phyloP scores from a whole-genome alignment of 2,113 vertebrate species.

The Condylura cristata region DNA sequence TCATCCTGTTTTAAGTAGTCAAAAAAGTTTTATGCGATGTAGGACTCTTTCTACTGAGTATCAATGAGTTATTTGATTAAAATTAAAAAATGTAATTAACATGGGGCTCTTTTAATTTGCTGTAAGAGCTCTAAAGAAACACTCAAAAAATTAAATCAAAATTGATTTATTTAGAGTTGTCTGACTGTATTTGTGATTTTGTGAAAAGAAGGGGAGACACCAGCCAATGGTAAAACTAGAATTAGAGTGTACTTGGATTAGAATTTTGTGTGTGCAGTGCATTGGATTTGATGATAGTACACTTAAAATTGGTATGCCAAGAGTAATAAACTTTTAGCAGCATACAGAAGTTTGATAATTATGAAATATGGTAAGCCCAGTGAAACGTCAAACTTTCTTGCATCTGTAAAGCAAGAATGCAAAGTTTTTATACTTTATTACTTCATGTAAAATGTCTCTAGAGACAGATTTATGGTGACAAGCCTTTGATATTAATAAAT shows the following conservation, averaged over 20 bases:
- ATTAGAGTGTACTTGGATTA: slow-evolving; percentile 53
- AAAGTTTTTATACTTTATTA: slow-evolving; percentile 83
- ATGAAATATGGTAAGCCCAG: slow-evolving; percentile 81
- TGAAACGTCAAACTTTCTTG: slow-evolving; percentile 81
- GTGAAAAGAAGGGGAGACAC: slow-evolving; percentile 57
- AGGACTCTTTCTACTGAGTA: background rate
- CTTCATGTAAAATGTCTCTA: too few species aligned
- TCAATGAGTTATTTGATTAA: background rate
- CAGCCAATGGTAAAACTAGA: slow-evolving; percentile 70
- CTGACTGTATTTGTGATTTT: slow-evolving; percentile 63
- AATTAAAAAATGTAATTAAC: slow-evolving; percentile 63
- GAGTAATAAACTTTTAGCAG: slow-evolving; percentile 82
- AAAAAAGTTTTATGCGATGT: background rate
- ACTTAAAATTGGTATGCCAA: slow-evolving; percentile 77
- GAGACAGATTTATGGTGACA: too few species aligned
- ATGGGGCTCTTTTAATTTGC: slow-evolving; percentile 64
- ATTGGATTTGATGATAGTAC: slow-evolving; percentile 75
- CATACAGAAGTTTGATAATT: slow-evolving; percentile 82
- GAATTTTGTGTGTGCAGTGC: slow-evolving; percentile 72
- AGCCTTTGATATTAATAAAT: too few species aligned
- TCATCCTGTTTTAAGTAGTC: background rate
- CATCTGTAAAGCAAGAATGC: slow-evolving; percentile 83
- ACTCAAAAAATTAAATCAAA: slow-evolving; percentile 69
- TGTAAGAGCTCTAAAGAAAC: slow-evolving; percentile 68
- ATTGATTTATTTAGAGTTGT: slow-evolving; percentile 64